phyloP scores from a whole-genome alignment of 37 sponge, comb jelly and placozoan genomes.

The Eunapius fragilis region DNA sequence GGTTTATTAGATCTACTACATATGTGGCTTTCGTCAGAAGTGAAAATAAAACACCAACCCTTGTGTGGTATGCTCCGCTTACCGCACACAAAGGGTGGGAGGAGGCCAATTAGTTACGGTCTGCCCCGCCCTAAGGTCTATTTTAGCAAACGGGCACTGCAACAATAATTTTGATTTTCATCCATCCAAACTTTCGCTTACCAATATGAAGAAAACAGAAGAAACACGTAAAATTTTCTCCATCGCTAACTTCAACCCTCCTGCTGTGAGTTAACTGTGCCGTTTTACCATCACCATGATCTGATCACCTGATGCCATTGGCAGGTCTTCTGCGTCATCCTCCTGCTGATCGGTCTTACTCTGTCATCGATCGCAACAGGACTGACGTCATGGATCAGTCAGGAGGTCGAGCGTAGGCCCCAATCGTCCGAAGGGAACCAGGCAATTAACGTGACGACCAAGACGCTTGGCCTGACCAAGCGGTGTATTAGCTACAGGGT shows the following conservation, averaged over 20 bases:
- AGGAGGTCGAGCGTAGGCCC: conserved; percentile 29
- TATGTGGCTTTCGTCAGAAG: not conserved
- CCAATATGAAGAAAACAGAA: not conserved
- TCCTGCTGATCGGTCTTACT: conserved; percentile 41
- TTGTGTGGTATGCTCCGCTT: not conserved
- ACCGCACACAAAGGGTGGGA: not conserved
- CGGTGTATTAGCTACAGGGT: conserved; percentile 46
- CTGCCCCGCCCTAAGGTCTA: not conserved
- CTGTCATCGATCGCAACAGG: conserved; percentile 53
- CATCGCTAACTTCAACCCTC: conserved; percentile 54
- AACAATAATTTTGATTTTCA: not conserved
- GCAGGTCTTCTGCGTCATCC: conserved; percentile 47
- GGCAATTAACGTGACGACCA: not conserved
- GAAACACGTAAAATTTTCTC: conserved; percentile 17
- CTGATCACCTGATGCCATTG: not conserved
- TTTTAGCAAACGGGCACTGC: not conserved
- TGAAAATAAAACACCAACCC: not conserved
- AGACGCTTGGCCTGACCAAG: conserved; percentile 18
- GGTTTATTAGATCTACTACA: not conserved
- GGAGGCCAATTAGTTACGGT: not conserved
- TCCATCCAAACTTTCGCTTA: not conserved
- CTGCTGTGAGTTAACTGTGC: conserved; percentile 30
- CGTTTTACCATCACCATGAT: not conserved
- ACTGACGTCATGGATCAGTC: conserved; percentile 41
- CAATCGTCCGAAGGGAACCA: not conserved